These are phyloP conservation scores for Arion vulgaris DNA, from an alignment of 1,140 invertebrate genomes.

Conservation along the genomic window DNA sequence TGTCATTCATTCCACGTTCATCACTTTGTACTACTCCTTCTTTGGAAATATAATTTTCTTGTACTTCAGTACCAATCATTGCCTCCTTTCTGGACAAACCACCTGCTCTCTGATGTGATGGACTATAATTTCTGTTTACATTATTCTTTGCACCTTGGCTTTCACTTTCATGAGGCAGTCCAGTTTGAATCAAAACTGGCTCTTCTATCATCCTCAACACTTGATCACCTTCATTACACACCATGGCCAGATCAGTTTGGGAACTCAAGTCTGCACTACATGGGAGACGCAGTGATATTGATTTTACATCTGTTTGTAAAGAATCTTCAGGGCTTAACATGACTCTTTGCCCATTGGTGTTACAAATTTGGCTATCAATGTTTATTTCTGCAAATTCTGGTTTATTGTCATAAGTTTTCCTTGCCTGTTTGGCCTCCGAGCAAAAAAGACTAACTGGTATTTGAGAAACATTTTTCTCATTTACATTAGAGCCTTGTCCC, in stretches of 20 bases:
- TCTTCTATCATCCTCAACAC: neutral
- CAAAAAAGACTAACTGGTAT: neutral
- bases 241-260: neutral
- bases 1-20: neutral
- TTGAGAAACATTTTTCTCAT: neutral
- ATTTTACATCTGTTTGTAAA: neutral
- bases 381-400: neutral
- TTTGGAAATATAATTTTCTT: neutral
- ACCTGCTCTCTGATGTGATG: neutral
- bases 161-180: neutral
- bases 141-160: neutral
- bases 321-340: neutral
- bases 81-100: neutral
- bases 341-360: neutral
- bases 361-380: neutral
- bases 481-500: neutral
- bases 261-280: neutral
- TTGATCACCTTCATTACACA: neutral
- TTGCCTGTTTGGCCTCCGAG: neutral
- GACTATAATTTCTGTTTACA: neutral
- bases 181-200: neutral
- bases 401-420: neutral
- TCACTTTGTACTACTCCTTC: neutral
- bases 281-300: neutral
- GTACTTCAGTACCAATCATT: neutral